Evolutionary conservation across 2,888 invertebrate genomes (phyloP), one percentile per base, ranked within the genome.

Genomic region (Meghimatium bilineatum): DNA sequence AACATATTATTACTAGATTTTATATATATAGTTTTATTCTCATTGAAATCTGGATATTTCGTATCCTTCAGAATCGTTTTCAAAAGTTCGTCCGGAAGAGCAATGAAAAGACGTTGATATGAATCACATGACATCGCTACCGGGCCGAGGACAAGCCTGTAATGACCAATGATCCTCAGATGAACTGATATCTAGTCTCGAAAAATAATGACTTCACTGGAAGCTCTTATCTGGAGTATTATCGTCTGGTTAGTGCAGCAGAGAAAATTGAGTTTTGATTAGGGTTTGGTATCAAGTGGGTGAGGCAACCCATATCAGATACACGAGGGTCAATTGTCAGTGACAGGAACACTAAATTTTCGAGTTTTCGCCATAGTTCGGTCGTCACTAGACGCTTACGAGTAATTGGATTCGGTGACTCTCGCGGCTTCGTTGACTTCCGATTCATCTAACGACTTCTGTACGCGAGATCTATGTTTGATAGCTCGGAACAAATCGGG

Each of bases 251-350:
- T 56, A 23, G 56, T 2, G 17, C 20, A 20, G 3, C 23, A 8
- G 20, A 23, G 56, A 56, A 56, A 56, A 56, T 56, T 56, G 56
- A 23, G 56, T 56, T 56, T 56, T 6, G 56, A 56, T 56, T 56
- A 56, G 56, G 17, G 2, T 20, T 23, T 2, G 20, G 56, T 56
- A 56, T 56, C 56, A 56, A 2, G 8, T 20, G 20, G 14, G 60
- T 80, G 69, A 76, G 74, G 69, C 80, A 44, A 67, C 20, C 75
- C 80, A 74, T 80, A 85, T 85, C 83, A 80, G 83, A 85, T 83
- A 83, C 36, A 80, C 60, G 74, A 82, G 83, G n/a, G 85, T 80
- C 85, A 83, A 83, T 85, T 85, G 85, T 85, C 85, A 83, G 80
- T 80, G 76, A 77, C 77, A 77, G 83, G 71, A 72, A 76, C 83